Base-by-base conservation (phyloP, 2,113 vertebrate species). In the Cyanoderma ruficeps region DNA sequence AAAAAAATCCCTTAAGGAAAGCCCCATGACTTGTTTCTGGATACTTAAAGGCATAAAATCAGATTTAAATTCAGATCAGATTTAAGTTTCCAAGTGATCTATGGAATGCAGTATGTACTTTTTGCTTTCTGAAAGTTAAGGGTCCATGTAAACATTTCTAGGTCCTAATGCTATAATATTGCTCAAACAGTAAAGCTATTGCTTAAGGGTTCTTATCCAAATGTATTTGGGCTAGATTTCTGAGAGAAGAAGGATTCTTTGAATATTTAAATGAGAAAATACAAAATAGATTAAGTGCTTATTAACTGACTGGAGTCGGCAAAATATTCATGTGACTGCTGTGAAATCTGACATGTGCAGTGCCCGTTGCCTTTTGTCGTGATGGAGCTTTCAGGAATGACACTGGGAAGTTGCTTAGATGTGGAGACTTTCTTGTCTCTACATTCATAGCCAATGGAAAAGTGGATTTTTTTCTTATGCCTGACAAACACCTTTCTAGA, bases 11-110 rank as follows among this genome's bases (percentile, higher is more conserved):
- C 1, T 0, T 57, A 31, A 68, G 55, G 59, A 77, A 92, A 84
- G 25, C 35, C 42, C 10, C 11, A 27, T 88, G 68, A 90, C 78
- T 92, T 90, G 15, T 74, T 57, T 71, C 37, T 78, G 31, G 41
- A 23, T 89, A 68, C 49, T 96, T 95, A 82, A 87, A 69, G 46
- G 65, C 35, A 52, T 74, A 76, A 96, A 63, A 77, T 42, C 41
- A 83, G 87, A 53, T 71, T 69, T 56, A 79, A 89, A 64, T 94
- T 84, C 56, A 70, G 30, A 30, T 81, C 27, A 83, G 47, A 39
- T 90, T 74, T 81, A 81, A 63, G 33, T 86, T 89, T 94, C 56
- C 19, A 39, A 52, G n/a, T 11, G 28, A 75, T 78, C 59, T 67
- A 0, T 89, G 52, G 74, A 92, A 84, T 71, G 22, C 33, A 35